A percentile compares a stretch with the other conserved stretches of the same genome.
Evolutionary conservation across 1,140 invertebrate genomes (phyloP).

Genomic region (Drosophila kohkoa): DNA sequence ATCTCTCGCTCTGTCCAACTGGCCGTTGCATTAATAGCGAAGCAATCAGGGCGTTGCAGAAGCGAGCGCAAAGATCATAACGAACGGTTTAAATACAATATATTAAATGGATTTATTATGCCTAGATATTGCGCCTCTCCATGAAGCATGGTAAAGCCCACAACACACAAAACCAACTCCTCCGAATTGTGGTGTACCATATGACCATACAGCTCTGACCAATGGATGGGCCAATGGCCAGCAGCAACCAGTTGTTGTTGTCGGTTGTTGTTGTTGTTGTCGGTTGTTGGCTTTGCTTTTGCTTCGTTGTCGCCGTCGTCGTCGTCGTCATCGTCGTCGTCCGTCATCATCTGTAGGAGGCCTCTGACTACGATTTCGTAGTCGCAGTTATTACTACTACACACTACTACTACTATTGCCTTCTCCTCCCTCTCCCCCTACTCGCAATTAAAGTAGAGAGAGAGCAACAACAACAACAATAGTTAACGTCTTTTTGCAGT

Average conservation of each 20-base stretch:
- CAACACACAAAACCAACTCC: constrained; percentile 1
- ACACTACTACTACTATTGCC: background rate
- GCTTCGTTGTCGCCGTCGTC: constrained; percentile 42
- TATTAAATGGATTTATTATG: constrained; percentile 82
- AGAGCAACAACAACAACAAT: constrained; percentile 22
- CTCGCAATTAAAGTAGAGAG: constrained; percentile 68
- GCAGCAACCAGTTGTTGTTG: constrained; percentile 37
- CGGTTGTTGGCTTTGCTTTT: constrained; percentile 46
- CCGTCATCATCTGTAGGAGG: constrained; percentile 55
- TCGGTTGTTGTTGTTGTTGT: constrained; percentile 17
- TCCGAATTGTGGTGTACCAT: constrained; percentile 15
- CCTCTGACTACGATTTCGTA: constrained; percentile 54
- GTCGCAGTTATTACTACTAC: constrained; percentile 70
- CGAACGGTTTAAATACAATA: constrained; percentile 80
- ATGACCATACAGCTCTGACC: constrained; percentile 20
- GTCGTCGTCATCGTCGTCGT: constrained; percentile 52
- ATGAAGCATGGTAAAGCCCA: constrained; percentile 26
- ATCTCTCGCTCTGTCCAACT: background rate
- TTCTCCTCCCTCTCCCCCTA: background rate
- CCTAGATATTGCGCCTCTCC: constrained; percentile 67
- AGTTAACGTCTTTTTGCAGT: constrained; percentile 65
- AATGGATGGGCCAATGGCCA: constrained; percentile 57
- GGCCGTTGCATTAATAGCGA: constrained; percentile 78
- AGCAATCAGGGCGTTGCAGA: constrained; percentile 81
- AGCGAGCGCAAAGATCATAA: constrained; percentile 79